Evolutionary conservation across 1,140 invertebrate genomes (phyloP), one percentile per base, ranked within the genome.

Genomic region (Drepana arcuata): DNA sequence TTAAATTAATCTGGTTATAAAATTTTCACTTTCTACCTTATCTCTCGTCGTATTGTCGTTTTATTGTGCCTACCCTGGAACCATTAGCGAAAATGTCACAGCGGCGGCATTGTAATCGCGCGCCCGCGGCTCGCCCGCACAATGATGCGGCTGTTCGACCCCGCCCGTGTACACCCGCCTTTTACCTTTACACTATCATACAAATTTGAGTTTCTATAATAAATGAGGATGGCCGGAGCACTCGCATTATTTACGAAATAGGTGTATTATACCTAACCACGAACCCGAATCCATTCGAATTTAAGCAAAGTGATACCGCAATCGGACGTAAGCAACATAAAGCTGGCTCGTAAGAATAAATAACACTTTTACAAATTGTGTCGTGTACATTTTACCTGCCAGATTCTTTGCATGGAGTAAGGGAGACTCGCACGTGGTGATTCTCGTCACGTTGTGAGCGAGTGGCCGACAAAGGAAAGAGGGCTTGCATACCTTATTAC

Each of bases 11-110:
- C 63, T 70, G 59, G 63, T 61, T 64, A 52, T 74, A 67, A 78
- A 75, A 81, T 78, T 81, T 81, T 81, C 77, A 74, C 66, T 81
- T 74, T 60, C 70, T 62, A 74, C 77, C 77, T 74, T 81, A 81
- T 81, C 73, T 78, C 60, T 55, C 54, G 69, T 70, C 60, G 69
- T 74, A 74, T 74, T 81, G 75, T 78, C 77, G 64, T 72, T 78
- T 80, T 77, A 81, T 78, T 78, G 73, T 81, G 68, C 73, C 69
- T 71, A 67, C 73, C 73, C 70, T 69, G 67, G 55, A 74, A 81
- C 77, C 77, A 78, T 81, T 81, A 81, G 73, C 71, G 71, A 78
- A 75, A 81, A 81, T 81, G 77, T 81, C 75, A 78, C 68, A 68
- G 62, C 64, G 62, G 41, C 36, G 62, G 71, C 71, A 81, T 81